Percentiles rank a stretch among this genome's conserved stretches.
Conservation (phyloP, 2,797 vertebrate species). For the Leuciscus waleckii region DNA sequence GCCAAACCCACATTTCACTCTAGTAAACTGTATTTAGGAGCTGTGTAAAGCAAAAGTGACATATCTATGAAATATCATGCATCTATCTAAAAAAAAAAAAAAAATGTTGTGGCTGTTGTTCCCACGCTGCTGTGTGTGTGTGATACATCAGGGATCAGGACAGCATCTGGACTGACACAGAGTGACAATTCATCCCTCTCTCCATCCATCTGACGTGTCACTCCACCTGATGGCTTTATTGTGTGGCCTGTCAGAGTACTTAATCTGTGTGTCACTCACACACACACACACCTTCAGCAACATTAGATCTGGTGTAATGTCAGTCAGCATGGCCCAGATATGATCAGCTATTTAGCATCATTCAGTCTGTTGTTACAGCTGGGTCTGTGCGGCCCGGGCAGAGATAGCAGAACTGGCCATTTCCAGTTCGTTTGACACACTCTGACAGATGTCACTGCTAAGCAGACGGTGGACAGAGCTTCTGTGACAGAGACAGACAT, state of each 20-base stretch:
- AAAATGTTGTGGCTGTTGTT: slow-evolving; percentile 63
- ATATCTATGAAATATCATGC: slow-evolving; percentile 27
- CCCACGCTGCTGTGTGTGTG: slow-evolving; percentile 82
- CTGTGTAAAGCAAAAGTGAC: slow-evolving; percentile 26
- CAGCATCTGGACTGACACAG: slow-evolving; percentile 86
- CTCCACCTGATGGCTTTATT: slow-evolving; percentile 91
- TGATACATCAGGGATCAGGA: slow-evolving; percentile 83
- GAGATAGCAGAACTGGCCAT: slow-evolving; percentile 78
- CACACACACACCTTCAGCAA: slow-evolving; percentile 83
- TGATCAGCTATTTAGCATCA: slow-evolving; percentile 84
- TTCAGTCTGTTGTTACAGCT: slow-evolving; percentile 71
- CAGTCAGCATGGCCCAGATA: slow-evolving; percentile 81
- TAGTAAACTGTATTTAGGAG: slow-evolving; percentile 9
- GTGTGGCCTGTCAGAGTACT: slow-evolving; percentile 91
- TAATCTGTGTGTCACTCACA: slow-evolving; percentile 84
- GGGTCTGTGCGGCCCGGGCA: slow-evolving; percentile 67
- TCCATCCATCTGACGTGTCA: slow-evolving; percentile 90
- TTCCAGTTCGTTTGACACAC: slow-evolving; percentile 79
- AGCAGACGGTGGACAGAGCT: slow-evolving; percentile 76
- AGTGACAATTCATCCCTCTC: slow-evolving; percentile 88
- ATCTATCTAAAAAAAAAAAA: slow-evolving; percentile 1
- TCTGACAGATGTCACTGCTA: slow-evolving; percentile 83
- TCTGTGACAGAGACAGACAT: slow-evolving; percentile 77
- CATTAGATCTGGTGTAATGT: slow-evolving; percentile 86
- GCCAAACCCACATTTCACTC: background rate